Conservation (phyloP, 2,113 vertebrate species). For the Muscicapa adusta region DNA sequence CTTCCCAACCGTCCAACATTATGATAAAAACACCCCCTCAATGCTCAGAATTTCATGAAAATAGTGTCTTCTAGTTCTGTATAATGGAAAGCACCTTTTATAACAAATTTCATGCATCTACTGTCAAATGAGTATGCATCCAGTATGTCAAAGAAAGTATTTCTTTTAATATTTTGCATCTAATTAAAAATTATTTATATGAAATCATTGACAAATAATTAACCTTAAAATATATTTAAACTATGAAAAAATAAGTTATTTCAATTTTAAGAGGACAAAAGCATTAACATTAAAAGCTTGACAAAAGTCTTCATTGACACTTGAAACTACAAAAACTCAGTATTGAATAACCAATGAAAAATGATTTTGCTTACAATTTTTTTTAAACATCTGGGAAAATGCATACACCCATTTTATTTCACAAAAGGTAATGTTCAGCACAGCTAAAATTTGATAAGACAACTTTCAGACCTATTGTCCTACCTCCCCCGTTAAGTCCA, state of each 20-base stretch:
- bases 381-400: constrained; percentile 65
- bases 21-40: constrained; percentile 63
- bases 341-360: constrained; percentile 61
- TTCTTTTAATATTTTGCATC: constrained; percentile 73
- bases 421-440: constrained; percentile 72
- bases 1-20: constrained; percentile 60
- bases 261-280: constrained; percentile 69
- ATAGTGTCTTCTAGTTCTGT: constrained; percentile 70
- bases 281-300: constrained; percentile 64
- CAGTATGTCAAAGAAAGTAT: constrained; percentile 73
- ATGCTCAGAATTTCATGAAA: constrained; percentile 68
- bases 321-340: constrained; percentile 62
- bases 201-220: constrained; percentile 73
- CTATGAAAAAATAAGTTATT: constrained; percentile 69
- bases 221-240: constrained; percentile 72
- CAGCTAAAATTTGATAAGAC: constrained; percentile 72
- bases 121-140: constrained; percentile 71
- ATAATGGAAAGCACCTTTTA: constrained; percentile 69
- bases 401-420: constrained; percentile 73
- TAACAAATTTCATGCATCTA: constrained; percentile 69
- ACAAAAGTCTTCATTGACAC: constrained; percentile 69
- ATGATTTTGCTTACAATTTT: constrained; percentile 59
- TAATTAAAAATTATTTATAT: constrained; percentile 71
- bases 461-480: constrained; percentile 65
- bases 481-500: constrained; percentile 58